Base-by-base conservation (phyloP, 2,797 vertebrate genomes). In the Microhierax caerulescens region DNA sequence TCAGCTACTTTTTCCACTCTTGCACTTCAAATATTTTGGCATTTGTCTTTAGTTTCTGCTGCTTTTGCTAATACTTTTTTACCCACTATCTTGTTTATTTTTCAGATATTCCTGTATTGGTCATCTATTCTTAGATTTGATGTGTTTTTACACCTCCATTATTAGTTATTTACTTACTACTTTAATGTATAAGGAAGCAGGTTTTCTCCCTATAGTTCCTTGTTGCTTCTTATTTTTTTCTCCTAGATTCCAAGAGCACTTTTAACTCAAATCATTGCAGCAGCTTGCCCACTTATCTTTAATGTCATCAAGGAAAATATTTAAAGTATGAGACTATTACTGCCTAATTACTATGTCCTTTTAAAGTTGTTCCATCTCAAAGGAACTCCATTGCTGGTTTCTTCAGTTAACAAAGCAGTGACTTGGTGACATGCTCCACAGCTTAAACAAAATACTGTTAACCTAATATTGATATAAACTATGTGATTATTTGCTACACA, bases 161-260 rank as follows among this genome's bases (percentile, higher is more conserved):
- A 51, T 63, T 53, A 59, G 18, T 19, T 73, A 30, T 34, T 28
- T 67, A 7, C 10, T 86, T 92, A 82, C 21, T 37, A 87, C 75
- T 83, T 76, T 72, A 88, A 94, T 51, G 67, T 5, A 23, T 6
- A 32, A 93, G 8, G 23, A 61, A 64, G 10, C 4, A 82, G 9
- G 5, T 85, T 97, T 97, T 83, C 64, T 91, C 20, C 61, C 19
- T 57, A 57, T 25, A 87, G 39, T 57, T 90, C 60, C 36, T 84
- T 28, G 68, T 36, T 90, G 59, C 16, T 90, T 78, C 36, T n/a
- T 68, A 22, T 24, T 54, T 45, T 79, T 45, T 85, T 56, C 68
- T 24, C 12, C 65, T 48, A 68, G 10, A 16, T 93, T 63, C 32
- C 70, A 72, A 70, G 28, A 82, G 18, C 68, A 65, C 74, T 84